Evolutionary conservation across 2,113 vertebrate genomes (phyloP), one percentile per base, ranked within the genome.

Genomic region (Monopterus albus): DNA sequence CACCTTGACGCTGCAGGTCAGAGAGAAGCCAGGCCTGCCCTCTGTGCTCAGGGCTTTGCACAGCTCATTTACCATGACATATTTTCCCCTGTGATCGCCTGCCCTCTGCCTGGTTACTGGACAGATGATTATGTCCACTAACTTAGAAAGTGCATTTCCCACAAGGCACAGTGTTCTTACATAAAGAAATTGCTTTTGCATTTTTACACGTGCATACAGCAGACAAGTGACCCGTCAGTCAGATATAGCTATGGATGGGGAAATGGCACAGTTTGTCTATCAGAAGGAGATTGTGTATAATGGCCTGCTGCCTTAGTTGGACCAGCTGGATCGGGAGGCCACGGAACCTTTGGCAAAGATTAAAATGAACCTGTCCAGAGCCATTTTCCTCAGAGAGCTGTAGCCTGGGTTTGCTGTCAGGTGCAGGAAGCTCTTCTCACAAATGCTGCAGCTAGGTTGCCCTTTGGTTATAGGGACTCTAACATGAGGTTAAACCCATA

Each of bases 361-460:
- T 89, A 99, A 98, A 82, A 92, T 88, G n/a, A 95, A 96, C 91
- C 90, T 99, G 84, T 95, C 94, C 85, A 93, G 96, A 42, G 96
- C 97, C 1, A 95, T 98, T 63, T 94, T 95, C 84, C 92, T 99
- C 5, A 91, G 94, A 62, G 97, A 98, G 91, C 93, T 99, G 61
- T 98, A 96, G 96, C 97, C 97, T n/a, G 97, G 97, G 23, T 94
- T 95, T 55, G 91, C 96, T 50, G 97, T 98, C 91, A 98, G 97
- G 96, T 95, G 93, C 71, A 90, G 94, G 89, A 97, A 97, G 83
- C 97, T 99, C 66, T 95, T 95, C 85, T 96, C 94, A 96, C 98
- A 91, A 98, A 96, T 96, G 23, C 0, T 42, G 21, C 5, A 50
- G 21, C 17, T 40, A 36, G 25, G 21, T 23, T 26, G 25, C 47